Evolutionary conservation across 2,797 vertebrate species (phyloP), one percentile per base, ranked within the genome.

Genomic region (Moxostoma hubbsi): DNA sequence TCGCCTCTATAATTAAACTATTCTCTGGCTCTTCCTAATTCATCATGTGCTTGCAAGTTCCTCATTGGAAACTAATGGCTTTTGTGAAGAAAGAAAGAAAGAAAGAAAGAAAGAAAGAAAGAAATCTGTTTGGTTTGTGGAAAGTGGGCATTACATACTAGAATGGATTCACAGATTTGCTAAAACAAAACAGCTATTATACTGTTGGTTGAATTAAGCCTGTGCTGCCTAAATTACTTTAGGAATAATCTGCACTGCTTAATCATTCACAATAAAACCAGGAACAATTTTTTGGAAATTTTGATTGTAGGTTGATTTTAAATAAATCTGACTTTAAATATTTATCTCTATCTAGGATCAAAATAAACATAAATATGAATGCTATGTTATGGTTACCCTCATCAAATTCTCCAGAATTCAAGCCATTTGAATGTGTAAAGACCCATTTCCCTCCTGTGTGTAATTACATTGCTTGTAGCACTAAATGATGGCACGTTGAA

Each of bases 1-100:
- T 51, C 75, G 54, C 61, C 80, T 86, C 82, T 86, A 86, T 84
- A 86, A 84, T 86, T 86, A 86, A 84, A 84, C 85, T 77, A 68
- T 73, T 81, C 81, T 76, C 71, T 61, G 79, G 80, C 36, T 73
- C 54, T 12, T 57, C 5, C 43, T 67, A 73, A 86, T 86, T 84
- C 45, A 82, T 86, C 82, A 86, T 49, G 18, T 10, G 9, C 80
- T 69, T 71, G 75, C 82, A 78, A 69, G 68, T 78, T 81, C 53
- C 74, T 86, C 80, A 72, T 63, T 79, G 73, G 51, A 58, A 70
- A 81, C 78, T 77, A 84, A 85, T 85, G 82, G 58, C 13, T 78
- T 64, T 69, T 15, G 75, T 75, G 62, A 74, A 77, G 79, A 57
- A 72, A 24, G 24, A 24, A 24, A 24, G 24, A 3, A 24, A 24